A percentile compares a stretch with the other conserved stretches of the same genome.
Conservation (phyloP, 2,113 vertebrate genomes). For the Probosciger aterrimus region DNA sequence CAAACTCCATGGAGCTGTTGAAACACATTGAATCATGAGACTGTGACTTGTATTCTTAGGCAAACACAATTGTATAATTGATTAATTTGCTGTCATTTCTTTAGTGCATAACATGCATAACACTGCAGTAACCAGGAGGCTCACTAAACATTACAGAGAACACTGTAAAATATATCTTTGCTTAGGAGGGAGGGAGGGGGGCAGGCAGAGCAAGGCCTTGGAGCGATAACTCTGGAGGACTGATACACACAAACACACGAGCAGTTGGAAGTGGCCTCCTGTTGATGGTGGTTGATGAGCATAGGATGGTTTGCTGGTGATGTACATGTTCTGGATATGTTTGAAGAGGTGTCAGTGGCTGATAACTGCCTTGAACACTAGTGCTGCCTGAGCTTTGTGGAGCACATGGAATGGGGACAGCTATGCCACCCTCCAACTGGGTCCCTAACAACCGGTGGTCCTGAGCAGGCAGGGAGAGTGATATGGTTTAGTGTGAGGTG, state of each 20-base stretch:
- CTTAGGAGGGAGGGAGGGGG: background rate
- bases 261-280: background rate
- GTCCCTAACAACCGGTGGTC: background rate
- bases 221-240: background rate
- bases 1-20: background rate
- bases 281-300: background rate
- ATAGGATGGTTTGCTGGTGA: rapidly evolving
- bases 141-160: background rate
- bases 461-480: rapidly evolving
- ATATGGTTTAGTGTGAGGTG: no score
- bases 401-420: background rate
- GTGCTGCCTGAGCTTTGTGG: background rate
- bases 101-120: background rate
- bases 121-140: slow-evolving; percentile 19
- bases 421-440: background rate
- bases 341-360: background rate
- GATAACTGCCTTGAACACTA: background rate
- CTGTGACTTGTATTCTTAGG: slow-evolving; percentile 24
- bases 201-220: background rate
- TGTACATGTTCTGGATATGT: rapidly evolving
- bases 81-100: slow-evolving; percentile 36
- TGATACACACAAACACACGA: background rate
- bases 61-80: slow-evolving; percentile 46
- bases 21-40: slow-evolving; percentile 7
- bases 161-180: background rate